phyloP scores from a whole-genome alignment of 2,797 vertebrate species.

The Simalia tracyae region DNA sequence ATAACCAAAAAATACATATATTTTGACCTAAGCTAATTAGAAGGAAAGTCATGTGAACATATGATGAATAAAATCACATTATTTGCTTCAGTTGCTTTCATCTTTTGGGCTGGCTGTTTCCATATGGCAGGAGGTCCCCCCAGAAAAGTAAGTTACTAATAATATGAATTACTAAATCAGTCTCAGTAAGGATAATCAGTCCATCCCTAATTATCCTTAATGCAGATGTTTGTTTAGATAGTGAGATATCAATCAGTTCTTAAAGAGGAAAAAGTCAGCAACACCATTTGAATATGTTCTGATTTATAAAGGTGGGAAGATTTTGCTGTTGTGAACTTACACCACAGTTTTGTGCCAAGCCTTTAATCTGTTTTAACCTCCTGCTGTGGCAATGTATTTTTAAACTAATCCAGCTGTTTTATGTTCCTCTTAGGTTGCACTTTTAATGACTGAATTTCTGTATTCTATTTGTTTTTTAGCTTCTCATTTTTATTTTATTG shows the following conservation, averaged over 20 bases:
- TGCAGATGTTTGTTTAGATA: not conserved
- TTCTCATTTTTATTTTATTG: not conserved
- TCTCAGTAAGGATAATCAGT: not conserved
- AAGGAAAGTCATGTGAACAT: not conserved
- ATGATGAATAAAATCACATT: not conserved
- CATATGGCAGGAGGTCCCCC: not conserved
- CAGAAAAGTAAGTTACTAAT: not conserved
- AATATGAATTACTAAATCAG: not conserved
- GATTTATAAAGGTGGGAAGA: not conserved
- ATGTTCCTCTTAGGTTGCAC: not conserved
- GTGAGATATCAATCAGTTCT: not conserved
- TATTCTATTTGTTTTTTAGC: not conserved
- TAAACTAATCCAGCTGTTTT: not conserved
- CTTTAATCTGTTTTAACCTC: not conserved
- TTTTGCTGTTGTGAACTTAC: not conserved
- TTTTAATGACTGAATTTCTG: not conserved
- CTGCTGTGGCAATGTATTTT: slow-evolving; percentile 7
- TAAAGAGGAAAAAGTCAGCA: not conserved
- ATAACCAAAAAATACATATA: not conserved
- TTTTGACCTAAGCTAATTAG: not conserved
- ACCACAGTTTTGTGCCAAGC: not conserved
- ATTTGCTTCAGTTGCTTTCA: not conserved
- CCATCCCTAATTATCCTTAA: not conserved
- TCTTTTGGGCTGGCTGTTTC: not conserved
- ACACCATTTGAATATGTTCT: not conserved